Conservation (phyloP, 2,888 invertebrate genomes). For the Calliphora vomitoria region DNA sequence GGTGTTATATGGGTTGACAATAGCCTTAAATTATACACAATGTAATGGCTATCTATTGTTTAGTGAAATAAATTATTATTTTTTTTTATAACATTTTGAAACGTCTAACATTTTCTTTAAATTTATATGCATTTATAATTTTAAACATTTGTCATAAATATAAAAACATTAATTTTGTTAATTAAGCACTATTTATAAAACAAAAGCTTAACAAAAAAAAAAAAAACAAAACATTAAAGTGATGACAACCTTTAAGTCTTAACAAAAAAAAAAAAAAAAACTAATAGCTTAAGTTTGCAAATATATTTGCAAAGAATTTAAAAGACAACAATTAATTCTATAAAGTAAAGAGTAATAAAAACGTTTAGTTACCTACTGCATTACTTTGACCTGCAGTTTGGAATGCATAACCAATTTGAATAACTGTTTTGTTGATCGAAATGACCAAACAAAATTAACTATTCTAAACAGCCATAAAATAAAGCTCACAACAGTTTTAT, state of each 20-base stretch:
- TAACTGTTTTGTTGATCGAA: background rate
- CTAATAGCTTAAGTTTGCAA: no score
- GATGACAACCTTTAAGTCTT: no score
- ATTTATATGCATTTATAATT: background rate
- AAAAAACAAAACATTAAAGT: no score
- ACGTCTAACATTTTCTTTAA: background rate
- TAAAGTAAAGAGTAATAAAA: no score
- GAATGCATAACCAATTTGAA: background rate
- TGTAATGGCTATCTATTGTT: background rate
- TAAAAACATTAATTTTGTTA: background rate
- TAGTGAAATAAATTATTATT: background rate
- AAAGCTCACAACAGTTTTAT: conserved; percentile 15
- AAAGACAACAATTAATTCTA: no score
- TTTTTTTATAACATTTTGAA: background rate
- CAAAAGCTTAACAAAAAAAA: background rate
- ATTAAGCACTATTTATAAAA: background rate
- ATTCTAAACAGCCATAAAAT: conserved; percentile 17
- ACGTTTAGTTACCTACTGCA: background rate
- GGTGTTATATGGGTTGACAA: conserved; percentile 16
- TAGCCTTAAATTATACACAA: background rate
- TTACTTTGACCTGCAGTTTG: conserved; percentile 1
- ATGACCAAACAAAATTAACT: background rate
- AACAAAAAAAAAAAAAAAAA: no score
- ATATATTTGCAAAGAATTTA: no score
- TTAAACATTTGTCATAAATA: background rate